Percentiles rank a stretch among this genome's conserved stretches.
Evolutionary conservation across 2,113 vertebrate genomes (phyloP).

Genomic region (Ctenodactylus gundi): DNA sequence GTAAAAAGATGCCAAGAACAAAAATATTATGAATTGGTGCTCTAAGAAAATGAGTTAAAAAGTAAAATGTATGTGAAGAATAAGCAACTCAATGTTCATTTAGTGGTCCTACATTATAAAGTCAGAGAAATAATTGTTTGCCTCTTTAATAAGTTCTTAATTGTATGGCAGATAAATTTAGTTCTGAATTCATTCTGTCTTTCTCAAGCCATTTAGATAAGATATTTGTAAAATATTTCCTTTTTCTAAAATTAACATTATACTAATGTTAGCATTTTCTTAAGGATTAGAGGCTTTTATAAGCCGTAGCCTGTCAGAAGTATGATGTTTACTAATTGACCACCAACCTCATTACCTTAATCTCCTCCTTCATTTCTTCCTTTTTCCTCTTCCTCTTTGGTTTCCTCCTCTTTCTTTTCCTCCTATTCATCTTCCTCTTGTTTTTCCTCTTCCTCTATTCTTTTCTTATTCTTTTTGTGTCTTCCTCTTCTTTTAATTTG

Average conservation of each 20-base stretch:
- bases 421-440: not conserved
- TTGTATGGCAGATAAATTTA: not conserved
- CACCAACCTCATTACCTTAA: slow-evolving; percentile 32
- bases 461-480: not conserved
- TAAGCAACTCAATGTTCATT: slow-evolving; percentile 15
- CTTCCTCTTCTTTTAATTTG: not conserved
- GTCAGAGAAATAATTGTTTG: slow-evolving; percentile 10
- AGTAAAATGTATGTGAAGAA: not conserved
- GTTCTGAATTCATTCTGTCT: slow-evolving; percentile 2
- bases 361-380: not conserved
- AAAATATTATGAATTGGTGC: not conserved
- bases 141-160: not conserved
- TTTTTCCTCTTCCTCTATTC: not conserved
- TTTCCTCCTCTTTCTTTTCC: not conserved
- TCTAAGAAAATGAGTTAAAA: slow-evolving; percentile 24
- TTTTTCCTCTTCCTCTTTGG: not conserved
- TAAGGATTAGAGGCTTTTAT: not conserved
- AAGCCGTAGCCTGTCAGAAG: slow-evolving; percentile 10
- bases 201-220: not conserved
- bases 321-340: slow-evolving; percentile 39
- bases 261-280: slow-evolving; percentile 42
- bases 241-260: slow-evolving; percentile 10
- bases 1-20: not conserved
- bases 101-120: not conserved
- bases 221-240: not conserved